A percentile compares a stretch with the other conserved stretches of the same genome.
Conservation (phyloP, 2,113 vertebrate genomes). For the Cynocephalus volans region DNA sequence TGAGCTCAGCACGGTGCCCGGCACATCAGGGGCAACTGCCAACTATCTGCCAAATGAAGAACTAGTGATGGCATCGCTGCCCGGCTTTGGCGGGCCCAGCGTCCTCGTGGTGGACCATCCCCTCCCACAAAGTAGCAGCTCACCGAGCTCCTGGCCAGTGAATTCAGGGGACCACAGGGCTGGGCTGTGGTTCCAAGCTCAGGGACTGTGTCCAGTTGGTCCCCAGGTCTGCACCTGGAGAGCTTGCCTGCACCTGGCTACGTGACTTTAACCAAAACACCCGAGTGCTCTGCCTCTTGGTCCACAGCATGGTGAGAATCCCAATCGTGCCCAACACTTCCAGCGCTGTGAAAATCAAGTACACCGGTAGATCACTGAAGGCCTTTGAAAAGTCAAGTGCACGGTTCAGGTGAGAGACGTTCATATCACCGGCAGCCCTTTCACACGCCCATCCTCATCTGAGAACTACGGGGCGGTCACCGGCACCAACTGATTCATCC, state of each 20-base stretch:
- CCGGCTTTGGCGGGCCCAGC: not conserved
- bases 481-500: no score
- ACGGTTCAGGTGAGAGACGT: accelerated
- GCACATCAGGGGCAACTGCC: accelerated
- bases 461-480: not conserved
- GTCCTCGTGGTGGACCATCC: not conserved
- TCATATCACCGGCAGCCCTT: accelerated
- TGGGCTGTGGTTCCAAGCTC: not conserved
- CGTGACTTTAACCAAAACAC: not conserved
- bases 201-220: not conserved
- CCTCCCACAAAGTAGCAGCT: not conserved
- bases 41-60: accelerated
- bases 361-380: accelerated
- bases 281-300: not conserved
- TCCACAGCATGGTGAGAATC: not conserved
- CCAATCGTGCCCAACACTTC: not conserved
- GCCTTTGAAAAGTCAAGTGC: not conserved
- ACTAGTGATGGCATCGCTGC: accelerated
- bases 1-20: accelerated
- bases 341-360: not conserved
- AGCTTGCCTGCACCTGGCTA: not conserved
- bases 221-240: not conserved
- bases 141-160: not conserved
- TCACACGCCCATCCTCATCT: accelerated
- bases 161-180: not conserved